Evolutionary conservation across 2,888 invertebrate species (phyloP), one percentile per base, ranked within the genome.

Genomic region (Melipona bicolor): DNA sequence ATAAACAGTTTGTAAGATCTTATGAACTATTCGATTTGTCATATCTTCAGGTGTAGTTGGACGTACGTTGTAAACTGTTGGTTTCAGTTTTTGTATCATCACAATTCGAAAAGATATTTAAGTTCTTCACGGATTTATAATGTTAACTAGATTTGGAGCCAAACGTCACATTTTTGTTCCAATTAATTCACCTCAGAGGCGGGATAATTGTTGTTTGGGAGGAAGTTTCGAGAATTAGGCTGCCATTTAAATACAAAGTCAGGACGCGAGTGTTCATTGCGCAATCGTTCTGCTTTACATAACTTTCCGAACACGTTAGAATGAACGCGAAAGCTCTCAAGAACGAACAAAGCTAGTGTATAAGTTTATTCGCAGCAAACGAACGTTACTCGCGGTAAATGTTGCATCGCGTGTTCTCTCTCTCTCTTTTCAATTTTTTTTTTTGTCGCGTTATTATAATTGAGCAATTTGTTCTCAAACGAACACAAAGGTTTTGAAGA

Each of bases 191-290:
- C 27, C 21, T 49, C 52, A 32, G 65, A 36, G 36, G 11, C 24
- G 17, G 56, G 49, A 62, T 64, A 79, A 76, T 79, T 69, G 76
- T 56, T 68, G 76, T 56, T 68, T 76, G 76, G 79, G 56, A 69
- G 76, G 64, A 79, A 79, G 76, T 79, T 76, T 56, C n/a, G 49
- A 49, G 68, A 64, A 49, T 49, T 49, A 17, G 64, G 27, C 21
- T 49, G 76, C 54, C 79, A 69, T 79, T 79, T 76, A 79, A 79
- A 79, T 64, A 79, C 69, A 79, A 76, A 76, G 76, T 76, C 79
- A 69, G 61, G 69, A 62, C 62, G 75, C 76, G 49, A 69, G 69
- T 76, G 64, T n/a, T 43, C 43, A 43, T 73, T 62, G 79, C 76
- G 62, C 75, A 76, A 79, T 79, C 79, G 69, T 27, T 76, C 54